phyloP scores from a whole-genome alignment of 2,888 invertebrate genomes.

The Mycalesis mineus region DNA sequence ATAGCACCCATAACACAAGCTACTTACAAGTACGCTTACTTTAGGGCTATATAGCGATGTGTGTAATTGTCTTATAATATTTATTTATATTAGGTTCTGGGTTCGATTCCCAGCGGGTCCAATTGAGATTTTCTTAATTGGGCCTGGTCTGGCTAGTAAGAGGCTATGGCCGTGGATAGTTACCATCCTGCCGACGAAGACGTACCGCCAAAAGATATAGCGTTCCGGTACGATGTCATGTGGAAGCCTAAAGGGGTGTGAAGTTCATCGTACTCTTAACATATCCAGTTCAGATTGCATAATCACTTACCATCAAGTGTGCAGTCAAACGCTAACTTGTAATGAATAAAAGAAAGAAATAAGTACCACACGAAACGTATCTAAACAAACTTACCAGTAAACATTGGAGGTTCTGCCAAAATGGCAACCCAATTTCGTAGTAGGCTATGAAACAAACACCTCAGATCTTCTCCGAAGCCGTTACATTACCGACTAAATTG shows the following conservation, averaged over 20 bases:
- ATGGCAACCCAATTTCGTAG: conserved; percentile 13
- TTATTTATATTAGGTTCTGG: neutral
- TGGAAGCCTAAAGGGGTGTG: neutral
- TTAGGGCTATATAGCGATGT: no score
- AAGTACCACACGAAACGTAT: no score
- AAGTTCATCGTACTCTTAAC: neutral
- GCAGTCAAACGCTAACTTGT: neutral
- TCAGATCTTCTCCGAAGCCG: conserved; percentile 49
- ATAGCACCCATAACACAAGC: no score
- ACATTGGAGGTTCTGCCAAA: no score
- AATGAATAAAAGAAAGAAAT: neutral
- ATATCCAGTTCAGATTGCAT: neutral
- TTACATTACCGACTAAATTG: conserved; percentile 52
- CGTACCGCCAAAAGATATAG: neutral
- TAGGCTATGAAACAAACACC: conserved; percentile 39
- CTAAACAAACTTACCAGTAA: no score
- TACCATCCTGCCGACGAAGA: neutral
- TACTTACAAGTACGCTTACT: no score
- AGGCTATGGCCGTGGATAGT: neutral
- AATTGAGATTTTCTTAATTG: no score
- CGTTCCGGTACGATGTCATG: neutral
- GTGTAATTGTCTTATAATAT: no score
- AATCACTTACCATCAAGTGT: neutral
- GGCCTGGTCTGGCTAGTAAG: neutral
- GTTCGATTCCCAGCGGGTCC: neutral